phyloP scores from a whole-genome alignment of 2,888 invertebrate species.

The Brachylomia viminalis region DNA sequence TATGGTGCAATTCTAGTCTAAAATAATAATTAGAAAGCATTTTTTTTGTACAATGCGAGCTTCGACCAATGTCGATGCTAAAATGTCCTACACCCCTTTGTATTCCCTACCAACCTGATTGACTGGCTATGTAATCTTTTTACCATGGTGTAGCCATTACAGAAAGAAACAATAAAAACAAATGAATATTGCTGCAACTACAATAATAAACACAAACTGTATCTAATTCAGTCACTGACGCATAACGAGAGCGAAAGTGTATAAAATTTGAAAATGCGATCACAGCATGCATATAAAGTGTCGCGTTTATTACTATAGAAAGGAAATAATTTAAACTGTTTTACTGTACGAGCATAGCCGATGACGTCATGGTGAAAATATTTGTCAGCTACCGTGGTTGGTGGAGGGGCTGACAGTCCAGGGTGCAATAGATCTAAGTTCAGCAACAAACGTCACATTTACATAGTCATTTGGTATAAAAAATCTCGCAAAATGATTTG shows the following conservation, averaged over 20 bases:
- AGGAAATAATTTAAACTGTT: neutral
- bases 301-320: conserved; percentile 9
- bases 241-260: conserved; percentile 47
- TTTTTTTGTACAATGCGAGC: too few species aligned
- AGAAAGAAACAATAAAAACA: conserved; percentile 8
- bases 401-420: neutral
- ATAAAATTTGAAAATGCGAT: conserved; percentile 31
- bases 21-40: too few species aligned
- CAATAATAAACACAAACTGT: neutral
- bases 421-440: neutral
- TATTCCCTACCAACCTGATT: too few species aligned
- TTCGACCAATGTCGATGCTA: too few species aligned
- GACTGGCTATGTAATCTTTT: too few species aligned
- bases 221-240: conserved; percentile 31
- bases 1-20: too few species aligned
- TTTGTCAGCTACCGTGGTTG: neutral
- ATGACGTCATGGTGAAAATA: conserved; percentile 18
- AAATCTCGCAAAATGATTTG: too few species aligned
- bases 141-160: too few species aligned
- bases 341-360: neutral
- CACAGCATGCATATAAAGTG: conserved; percentile 31
- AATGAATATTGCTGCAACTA: neutral
- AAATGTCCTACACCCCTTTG: too few species aligned
- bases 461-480: neutral
- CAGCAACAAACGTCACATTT: neutral